These are phyloP conservation scores for Actinemys pallida DNA, from an alignment of 2,113 vertebrate genomes.

Conservation along the genomic window DNA sequence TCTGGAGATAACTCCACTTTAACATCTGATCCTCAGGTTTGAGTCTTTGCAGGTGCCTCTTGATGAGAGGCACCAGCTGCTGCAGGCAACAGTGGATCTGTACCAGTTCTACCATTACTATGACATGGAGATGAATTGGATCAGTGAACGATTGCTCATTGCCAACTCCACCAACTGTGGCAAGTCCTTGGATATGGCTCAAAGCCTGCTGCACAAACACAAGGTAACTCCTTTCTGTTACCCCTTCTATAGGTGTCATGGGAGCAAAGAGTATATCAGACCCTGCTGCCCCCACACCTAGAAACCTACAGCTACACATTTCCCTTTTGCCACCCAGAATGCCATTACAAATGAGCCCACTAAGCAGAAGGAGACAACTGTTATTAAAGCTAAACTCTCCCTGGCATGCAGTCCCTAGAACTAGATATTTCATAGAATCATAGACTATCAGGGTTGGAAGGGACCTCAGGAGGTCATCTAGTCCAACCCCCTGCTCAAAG, in stretches of 20 bases:
- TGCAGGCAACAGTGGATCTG: conserved; percentile 84
- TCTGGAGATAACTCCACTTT: conserved; percentile 5
- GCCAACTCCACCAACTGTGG: conserved; percentile 70
- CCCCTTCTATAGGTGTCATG: neutral
- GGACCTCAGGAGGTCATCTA: too few species aligned
- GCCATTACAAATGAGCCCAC: neutral
- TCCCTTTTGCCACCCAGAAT: neutral
- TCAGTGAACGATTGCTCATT: conserved; percentile 82
- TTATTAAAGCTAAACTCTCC: neutral
- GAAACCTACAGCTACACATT: neutral
- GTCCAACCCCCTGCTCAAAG: too few species aligned
- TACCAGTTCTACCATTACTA: conserved; percentile 86
- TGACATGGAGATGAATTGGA: conserved; percentile 87
- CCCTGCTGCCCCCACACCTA: neutral
- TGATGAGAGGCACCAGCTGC: conserved; percentile 70
- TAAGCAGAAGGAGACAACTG: neutral
- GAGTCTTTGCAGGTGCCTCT: conserved; percentile 87
- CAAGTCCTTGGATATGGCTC: conserved; percentile 79
- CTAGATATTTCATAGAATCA: neutral
- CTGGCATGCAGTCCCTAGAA: neutral
- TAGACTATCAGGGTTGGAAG: too few species aligned
- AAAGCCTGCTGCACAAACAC: conserved; percentile 85
- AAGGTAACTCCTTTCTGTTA: conserved; percentile 76
- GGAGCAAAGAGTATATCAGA: neutral
- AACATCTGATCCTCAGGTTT: conserved; percentile 78